A percentile compares a stretch with the other conserved stretches of the same genome.
Evolutionary conservation across 2,113 vertebrate species (phyloP).

Genomic region (Hystrix brachyura): DNA sequence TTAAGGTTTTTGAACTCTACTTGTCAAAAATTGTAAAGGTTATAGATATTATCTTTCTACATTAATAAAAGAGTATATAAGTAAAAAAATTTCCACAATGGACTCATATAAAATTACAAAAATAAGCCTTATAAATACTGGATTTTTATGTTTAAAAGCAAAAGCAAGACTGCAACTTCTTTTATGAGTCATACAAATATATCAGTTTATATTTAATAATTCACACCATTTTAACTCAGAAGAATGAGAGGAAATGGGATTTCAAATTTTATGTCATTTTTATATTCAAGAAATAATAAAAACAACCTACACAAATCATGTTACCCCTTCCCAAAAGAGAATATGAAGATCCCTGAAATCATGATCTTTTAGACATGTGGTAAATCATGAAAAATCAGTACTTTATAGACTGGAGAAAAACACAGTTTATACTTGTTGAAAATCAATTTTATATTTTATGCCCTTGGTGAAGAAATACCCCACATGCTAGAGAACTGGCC

Average conservation of each 20-base stretch:
- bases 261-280: background rate
- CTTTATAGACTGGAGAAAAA: conserved; percentile 71
- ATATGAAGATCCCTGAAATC: conserved; percentile 30
- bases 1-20: conserved; percentile 30
- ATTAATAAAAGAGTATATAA: background rate
- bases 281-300: conserved; percentile 6
- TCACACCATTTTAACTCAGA: conserved; percentile 15
- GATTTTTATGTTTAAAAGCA: conserved; percentile 11
- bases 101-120: conserved; percentile 30
- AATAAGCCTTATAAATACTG: conserved; percentile 21
- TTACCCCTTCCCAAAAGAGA: background rate
- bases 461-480: conserved; percentile 70
- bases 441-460: conserved; percentile 77
- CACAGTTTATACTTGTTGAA: conserved; percentile 63
- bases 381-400: conserved; percentile 69
- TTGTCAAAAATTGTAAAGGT: conserved; percentile 38
- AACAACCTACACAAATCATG: conserved; percentile 35
- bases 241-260: background rate
- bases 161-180: background rate
- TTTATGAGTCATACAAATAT: conserved; percentile 3
- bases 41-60: conserved; percentile 11
- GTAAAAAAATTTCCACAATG: background rate
- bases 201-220: conserved; percentile 59
- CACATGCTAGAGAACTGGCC: background rate
- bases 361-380: conserved; percentile 35